Base-by-base conservation (phyloP, 2,888 invertebrate species). In the Cheiracanthium punctorium region DNA sequence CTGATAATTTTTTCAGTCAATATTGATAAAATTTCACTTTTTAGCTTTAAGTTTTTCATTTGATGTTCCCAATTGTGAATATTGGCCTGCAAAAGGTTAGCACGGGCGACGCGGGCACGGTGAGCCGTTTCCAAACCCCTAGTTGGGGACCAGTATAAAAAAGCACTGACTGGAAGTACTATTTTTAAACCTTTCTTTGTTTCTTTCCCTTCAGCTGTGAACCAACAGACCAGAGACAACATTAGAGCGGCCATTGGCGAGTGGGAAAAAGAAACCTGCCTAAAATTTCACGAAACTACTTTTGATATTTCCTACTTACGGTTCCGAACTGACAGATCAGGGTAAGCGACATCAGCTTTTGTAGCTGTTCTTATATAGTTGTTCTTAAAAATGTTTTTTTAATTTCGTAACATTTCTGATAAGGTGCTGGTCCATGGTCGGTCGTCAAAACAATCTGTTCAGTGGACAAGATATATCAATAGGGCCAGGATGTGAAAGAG, bases 181-280 rank as follows among this genome's bases (percentile, higher is more conserved):
- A 79, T 10, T 28, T 67, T 30, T 28, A 30, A 7, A 8, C 4
- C 17, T 10, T 12, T 37, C 10, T 37, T 37, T 37, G 4, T 37
- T 37, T 37, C 10, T 37, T 37, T 37, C 2, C 14, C 14, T 5
- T 20, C 17, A 88, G 88, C 88, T 71, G 87, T 88, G 0, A 79
- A 74, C 8, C 43, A 75, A 32, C 29, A 87, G 20, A 82, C 81
- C 10, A 81, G 64, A 17, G 24, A 41, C 10, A 70, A 69, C 14
- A 87, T 89, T 29, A 14, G 75, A 48, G 43, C 76, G 70, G 88
- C 89, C 0, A 87, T 89, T 76, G 67, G 75, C 2, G 72, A 88
- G 30, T 89, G 89, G 89, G 80, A 82, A 64, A 76, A 84, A 10
- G 43, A 79, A 30, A 89, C 88, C 0, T 89, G 89, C 48, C 48